Evolutionary conservation across 2,113 vertebrate species (phyloP), one percentile per base, ranked within the genome.

Genomic region (Datnioides undecimradiatus): DNA sequence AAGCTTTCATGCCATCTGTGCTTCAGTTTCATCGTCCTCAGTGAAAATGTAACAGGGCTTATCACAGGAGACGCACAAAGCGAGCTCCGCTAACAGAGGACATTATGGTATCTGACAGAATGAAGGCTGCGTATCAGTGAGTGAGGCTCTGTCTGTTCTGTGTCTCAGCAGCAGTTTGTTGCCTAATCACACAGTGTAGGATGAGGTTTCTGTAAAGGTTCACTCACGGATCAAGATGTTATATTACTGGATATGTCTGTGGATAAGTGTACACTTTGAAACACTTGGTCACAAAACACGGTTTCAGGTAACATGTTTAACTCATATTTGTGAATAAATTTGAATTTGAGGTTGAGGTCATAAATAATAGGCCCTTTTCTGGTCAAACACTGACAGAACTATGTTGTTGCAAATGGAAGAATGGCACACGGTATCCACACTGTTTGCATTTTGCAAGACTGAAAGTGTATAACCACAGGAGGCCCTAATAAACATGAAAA

Each of bases 1-100:
- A 73, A 10, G 76, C 76, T 85, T 72, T 69, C 31, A 3, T 1
- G 63, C 87, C 90, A 85, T 88, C 90, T 89, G 85, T n/a, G 82
- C 80, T 29, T 80, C 78, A 7, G 68, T 80, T 77, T 73, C 60
- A 25, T 70, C 75, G 0, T 75, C 82, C 65, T 76, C 27, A 25
- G 67, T 13, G 70, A 48, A 45, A 68, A 71, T 17, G 17, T 63
- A 45, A 45, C 67, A 1, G n/a, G 27, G 51, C 16, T 76, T 59
- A 79, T 82, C 78, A 9, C 69, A 45, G 66, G 69, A 71, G 48
- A 54, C 0, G 31, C 73, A 78, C 80, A 74, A 79, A 62, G 59
- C 63, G 66, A 21, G 76, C 63, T 43, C 25, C 21, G 45, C 72
- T 58, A 2, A 48, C 51, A 52, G 66, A 68, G 54, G 46, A 62